Conservation (phyloP, 1,140 invertebrate species). For the Sesamia nonagrioides region DNA sequence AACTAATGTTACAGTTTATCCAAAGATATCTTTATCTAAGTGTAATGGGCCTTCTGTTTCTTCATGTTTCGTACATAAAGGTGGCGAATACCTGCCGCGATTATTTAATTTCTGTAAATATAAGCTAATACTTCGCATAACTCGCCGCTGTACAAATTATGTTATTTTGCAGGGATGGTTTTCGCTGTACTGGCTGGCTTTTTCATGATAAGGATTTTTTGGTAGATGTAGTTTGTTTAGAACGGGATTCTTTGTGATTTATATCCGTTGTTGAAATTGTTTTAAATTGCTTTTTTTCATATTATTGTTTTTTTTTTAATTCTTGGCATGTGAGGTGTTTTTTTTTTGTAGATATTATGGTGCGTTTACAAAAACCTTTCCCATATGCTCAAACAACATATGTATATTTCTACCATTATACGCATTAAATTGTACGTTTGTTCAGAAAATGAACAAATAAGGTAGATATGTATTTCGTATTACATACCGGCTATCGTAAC, state of each 20-base stretch:
- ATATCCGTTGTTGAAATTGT: background rate
- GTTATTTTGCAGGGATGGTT: background rate
- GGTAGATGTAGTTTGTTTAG: background rate
- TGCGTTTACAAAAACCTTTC: no score
- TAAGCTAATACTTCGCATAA: constrained; percentile 9
- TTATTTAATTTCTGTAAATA: constrained; percentile 31
- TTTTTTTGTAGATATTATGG: no score
- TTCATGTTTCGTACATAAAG: background rate
- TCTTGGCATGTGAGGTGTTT: no score
- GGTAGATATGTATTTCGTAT: no score
- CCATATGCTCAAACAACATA: no score
- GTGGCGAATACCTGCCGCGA: constrained; percentile 8
- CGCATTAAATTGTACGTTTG: no score
- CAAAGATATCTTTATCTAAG: background rate
- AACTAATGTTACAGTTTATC: no score
- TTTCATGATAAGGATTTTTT: background rate
- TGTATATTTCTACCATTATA: no score
- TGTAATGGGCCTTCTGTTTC: background rate
- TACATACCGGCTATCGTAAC: no score
- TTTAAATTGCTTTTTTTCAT: background rate
- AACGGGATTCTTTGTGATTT: no score
- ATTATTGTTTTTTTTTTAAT: no score
- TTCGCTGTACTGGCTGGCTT: background rate
- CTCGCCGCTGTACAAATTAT: constrained; percentile 1
- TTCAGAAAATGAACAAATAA: no score